Evolutionary conservation across 2,888 invertebrate species (phyloP).

Genomic region (Melinaea menophilus): DNA sequence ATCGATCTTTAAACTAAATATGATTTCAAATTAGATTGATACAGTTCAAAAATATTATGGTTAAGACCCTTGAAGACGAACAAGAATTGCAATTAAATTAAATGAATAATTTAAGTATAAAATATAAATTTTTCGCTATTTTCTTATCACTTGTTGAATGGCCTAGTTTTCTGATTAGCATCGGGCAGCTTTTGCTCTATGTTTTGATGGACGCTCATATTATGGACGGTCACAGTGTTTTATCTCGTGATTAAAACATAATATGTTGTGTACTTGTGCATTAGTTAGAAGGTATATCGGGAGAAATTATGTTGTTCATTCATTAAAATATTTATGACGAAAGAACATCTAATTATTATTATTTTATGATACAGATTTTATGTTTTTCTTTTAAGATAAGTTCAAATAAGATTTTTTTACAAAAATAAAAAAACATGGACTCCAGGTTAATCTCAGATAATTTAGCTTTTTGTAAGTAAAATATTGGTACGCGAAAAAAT

Average conservation of each 20-base stretch:
- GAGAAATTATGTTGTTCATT: neutral
- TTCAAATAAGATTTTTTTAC: neutral
- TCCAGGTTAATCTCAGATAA: too few relatives aligned
- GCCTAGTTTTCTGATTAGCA: conserved; percentile 52
- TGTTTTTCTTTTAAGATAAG: neutral
- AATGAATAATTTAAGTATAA: too few relatives aligned
- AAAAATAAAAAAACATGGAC: too few relatives aligned
- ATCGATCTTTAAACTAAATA: too few relatives aligned
- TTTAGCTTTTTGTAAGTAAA: too few relatives aligned
- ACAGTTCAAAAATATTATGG: too few relatives aligned
- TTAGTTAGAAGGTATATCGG: neutral
- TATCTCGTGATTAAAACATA: conserved; percentile 30
- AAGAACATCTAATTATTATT: neutral
- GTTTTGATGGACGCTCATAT: conserved; percentile 51
- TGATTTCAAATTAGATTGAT: too few relatives aligned
- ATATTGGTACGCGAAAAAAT: too few relatives aligned
- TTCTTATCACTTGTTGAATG: conserved; percentile 27
- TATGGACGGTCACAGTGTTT: conserved; percentile 31
- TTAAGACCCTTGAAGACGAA: too few relatives aligned
- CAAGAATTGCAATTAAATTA: too few relatives aligned
- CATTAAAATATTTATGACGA: neutral
- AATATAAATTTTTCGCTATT: conserved; percentile 22
- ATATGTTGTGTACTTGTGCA: conserved; percentile 16
- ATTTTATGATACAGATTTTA: neutral
- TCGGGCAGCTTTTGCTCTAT: conserved; percentile 49